phyloP scores from a whole-genome alignment of 2,797 vertebrate species.

The Anniella stebbinsi region DNA sequence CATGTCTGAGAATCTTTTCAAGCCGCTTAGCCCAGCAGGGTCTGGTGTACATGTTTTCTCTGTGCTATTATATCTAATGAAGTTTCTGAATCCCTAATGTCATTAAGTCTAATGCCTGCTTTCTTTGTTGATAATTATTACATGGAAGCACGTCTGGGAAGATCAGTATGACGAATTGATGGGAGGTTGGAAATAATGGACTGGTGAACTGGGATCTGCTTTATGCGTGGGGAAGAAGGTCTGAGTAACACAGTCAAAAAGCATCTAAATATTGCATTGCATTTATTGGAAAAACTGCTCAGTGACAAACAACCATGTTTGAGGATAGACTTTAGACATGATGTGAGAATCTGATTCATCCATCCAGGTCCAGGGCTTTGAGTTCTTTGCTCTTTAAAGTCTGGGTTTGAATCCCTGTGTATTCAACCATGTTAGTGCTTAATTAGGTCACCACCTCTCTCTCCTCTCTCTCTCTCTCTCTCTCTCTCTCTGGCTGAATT shows the following conservation, averaged over 20 bases:
- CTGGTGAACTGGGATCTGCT: not conserved
- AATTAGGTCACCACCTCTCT: too few species aligned
- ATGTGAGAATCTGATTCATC: too few species aligned
- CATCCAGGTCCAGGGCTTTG: too few species aligned
- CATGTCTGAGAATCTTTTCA: not conserved
- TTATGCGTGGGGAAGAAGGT: not conserved
- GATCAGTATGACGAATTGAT: not conserved
- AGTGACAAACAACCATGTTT: not conserved
- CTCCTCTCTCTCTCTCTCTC: too few species aligned
- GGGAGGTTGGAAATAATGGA: not conserved
- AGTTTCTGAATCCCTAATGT: not conserved
- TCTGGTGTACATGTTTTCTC: not conserved
- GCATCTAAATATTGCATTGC: not conserved
- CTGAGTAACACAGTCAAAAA: not conserved
- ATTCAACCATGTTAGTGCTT: too few species aligned
- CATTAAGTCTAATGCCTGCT: constrained; percentile 18
- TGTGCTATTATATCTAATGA: not conserved
- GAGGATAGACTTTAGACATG: too few species aligned
- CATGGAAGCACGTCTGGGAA: not conserved
- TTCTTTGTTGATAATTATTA: constrained; percentile 20
- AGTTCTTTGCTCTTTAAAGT: too few species aligned
- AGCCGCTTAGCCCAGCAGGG: constrained; percentile 8
- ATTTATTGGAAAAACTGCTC: not conserved
- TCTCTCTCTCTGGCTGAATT: too few species aligned
- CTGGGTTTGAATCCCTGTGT: too few species aligned